Conservation (phyloP, 2,888 invertebrate genomes). For the Sceliomorpha sp. region DNA sequence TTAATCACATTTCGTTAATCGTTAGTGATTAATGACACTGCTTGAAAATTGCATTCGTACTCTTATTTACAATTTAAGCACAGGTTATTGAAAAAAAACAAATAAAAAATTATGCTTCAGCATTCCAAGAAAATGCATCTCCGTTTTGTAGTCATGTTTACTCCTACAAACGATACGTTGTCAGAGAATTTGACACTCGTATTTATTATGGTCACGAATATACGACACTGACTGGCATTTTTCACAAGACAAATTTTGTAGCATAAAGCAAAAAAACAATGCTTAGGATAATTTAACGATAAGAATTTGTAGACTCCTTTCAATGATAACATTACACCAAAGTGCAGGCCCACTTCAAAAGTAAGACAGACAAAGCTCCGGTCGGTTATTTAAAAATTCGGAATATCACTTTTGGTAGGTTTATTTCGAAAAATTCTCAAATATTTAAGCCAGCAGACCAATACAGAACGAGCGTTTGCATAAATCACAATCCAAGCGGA, state of each 20-base stretch:
- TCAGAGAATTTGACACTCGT: too few relatives aligned
- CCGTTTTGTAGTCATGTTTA: too few relatives aligned
- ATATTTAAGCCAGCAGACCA: slow-evolving; percentile 23
- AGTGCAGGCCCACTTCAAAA: slow-evolving; percentile 11
- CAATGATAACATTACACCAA: slow-evolving; percentile 16
- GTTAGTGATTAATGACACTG: too few relatives aligned
- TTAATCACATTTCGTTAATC: too few relatives aligned
- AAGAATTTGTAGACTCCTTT: slow-evolving; percentile 14
- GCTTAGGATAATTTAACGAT: slow-evolving; percentile 13
- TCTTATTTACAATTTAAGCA: too few relatives aligned
- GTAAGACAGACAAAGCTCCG: background rate
- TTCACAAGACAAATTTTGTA: slow-evolving; percentile 6
- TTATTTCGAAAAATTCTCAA: slow-evolving; percentile 20
- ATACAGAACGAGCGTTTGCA: slow-evolving; percentile 24
- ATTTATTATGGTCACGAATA: too few relatives aligned
- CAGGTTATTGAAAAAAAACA: too few relatives aligned
- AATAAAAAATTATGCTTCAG: too few relatives aligned
- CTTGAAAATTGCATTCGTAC: too few relatives aligned
- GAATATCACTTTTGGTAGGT: slow-evolving; percentile 17
- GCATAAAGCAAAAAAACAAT: background rate
- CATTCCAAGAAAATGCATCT: too few relatives aligned
- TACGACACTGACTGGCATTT: slow-evolving; percentile 2
- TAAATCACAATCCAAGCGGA: slow-evolving; percentile 22
- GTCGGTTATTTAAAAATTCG: slow-evolving; percentile 15
- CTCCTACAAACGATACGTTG: too few relatives aligned